Conservation (phyloP, 2,888 invertebrate genomes). For the Leptopilina myrica region DNA sequence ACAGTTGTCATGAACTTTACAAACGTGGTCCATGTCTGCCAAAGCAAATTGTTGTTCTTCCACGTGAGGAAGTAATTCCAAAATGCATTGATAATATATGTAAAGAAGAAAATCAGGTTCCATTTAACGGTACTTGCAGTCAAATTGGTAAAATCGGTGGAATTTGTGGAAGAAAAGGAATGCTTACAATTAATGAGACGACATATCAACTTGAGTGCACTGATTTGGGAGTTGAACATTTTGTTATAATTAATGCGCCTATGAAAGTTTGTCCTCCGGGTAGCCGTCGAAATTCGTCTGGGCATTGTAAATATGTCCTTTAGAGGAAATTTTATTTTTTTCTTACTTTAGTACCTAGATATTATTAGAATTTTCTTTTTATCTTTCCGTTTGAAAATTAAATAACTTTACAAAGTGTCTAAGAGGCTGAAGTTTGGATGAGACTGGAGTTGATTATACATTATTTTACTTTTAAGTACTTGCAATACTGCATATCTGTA, state of each 20-base stretch:
- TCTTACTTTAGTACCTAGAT: not conserved
- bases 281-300: constrained; percentile 61
- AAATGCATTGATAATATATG: constrained; percentile 83
- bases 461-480: too few relatives aligned
- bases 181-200: constrained; percentile 81
- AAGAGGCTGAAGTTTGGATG: too few relatives aligned
- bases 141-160: constrained; percentile 71
- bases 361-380: too few relatives aligned
- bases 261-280: constrained; percentile 63
- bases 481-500: too few relatives aligned
- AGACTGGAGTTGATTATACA: too few relatives aligned
- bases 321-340: not conserved
- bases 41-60: constrained; percentile 80
- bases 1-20: constrained; percentile 82
- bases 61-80: constrained; percentile 78
- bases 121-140: constrained; percentile 78
- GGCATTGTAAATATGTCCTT: constrained; percentile 59
- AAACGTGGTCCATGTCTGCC: constrained; percentile 81
- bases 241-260: constrained; percentile 62
- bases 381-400: too few relatives aligned
- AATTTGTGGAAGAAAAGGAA: constrained; percentile 77
- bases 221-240: constrained; percentile 54
- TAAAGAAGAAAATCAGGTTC: constrained; percentile 77
- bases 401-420: too few relatives aligned
- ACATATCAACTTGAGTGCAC: constrained; percentile 81